Conservation (phyloP, 2,888 invertebrate genomes). For the Calameuta filiformis region DNA sequence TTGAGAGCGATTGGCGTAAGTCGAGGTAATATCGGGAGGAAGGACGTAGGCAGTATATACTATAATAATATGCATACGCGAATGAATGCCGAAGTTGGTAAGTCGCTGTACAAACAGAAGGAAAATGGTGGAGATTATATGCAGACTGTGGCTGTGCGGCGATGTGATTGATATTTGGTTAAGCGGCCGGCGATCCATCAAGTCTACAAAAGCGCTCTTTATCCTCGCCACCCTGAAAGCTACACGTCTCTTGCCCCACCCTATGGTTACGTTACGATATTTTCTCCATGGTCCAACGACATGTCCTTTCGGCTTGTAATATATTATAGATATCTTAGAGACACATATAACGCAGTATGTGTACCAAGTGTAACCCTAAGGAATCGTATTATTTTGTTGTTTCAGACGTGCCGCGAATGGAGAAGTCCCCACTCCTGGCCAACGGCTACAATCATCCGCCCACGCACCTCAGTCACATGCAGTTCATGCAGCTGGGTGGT, state of each 20-base stretch:
- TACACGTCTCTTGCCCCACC: conserved; percentile 27
- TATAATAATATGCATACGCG: not conserved
- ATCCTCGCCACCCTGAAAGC: conserved; percentile 36
- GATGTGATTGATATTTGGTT: conserved; percentile 52
- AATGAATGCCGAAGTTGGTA: conserved; percentile 20
- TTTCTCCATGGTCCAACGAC: not conserved
- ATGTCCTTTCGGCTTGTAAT: not conserved
- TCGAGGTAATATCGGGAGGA: not conserved
- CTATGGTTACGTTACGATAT: not conserved
- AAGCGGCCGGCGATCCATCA: conserved; percentile 49
- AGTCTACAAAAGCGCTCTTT: conserved; percentile 43
- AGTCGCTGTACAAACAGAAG: conserved; percentile 45
- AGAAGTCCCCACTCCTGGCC: conserved; percentile 90
- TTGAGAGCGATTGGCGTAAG: not conserved
- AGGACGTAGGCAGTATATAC: not conserved
- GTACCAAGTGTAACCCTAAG: not conserved
- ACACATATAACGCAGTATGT: not conserved
- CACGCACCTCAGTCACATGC: conserved; percentile 91
- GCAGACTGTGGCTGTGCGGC: conserved; percentile 33
- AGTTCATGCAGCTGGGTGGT: conserved; percentile 91
- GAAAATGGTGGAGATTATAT: conserved; percentile 48
- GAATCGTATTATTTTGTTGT: conserved; percentile 34
- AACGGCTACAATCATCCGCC: conserved; percentile 96
- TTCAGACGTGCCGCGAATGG: conserved; percentile 88
- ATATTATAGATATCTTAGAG: not conserved